A percentile compares a stretch with the other conserved stretches of the same genome.
phyloP scores from a whole-genome alignment of 1,140 invertebrate species.

The Drosophila yakuba region DNA sequence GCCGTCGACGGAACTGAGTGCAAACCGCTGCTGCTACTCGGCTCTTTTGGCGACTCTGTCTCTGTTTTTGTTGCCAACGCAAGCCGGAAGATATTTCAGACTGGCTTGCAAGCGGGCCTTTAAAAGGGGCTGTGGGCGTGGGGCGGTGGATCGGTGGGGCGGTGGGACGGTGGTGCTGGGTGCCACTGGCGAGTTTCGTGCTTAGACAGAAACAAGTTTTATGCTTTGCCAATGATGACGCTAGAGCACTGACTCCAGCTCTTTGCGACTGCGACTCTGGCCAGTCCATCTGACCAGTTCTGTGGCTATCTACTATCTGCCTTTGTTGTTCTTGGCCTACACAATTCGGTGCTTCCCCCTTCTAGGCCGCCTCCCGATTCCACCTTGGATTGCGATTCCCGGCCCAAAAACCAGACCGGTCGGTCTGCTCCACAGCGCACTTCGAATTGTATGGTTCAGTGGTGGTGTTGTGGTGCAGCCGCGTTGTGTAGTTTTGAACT shows the following conservation, averaged over 20 bases:
- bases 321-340: constrained; percentile 49
- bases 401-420: constrained; percentile 30
- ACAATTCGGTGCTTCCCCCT: constrained; percentile 13
- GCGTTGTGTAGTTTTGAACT: constrained; percentile 57
- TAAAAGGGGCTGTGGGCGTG: not conserved
- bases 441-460: constrained; percentile 20
- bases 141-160: not conserved
- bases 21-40: constrained; percentile 19
- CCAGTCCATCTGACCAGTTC: constrained; percentile 41
- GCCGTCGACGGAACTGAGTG: constrained; percentile 56
- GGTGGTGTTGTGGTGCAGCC: constrained; percentile 36
- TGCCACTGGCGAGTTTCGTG: constrained; percentile 33
- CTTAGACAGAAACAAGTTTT: constrained; percentile 63
- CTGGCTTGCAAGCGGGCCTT: constrained; percentile 39
- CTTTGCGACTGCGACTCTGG: constrained; percentile 12
- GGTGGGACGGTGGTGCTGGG: not conserved
- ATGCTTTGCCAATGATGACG: constrained; percentile 57
- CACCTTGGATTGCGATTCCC: constrained; percentile 17
- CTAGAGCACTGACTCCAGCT: constrained; percentile 34
- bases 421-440: constrained; percentile 26
- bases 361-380: not conserved
- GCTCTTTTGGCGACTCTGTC: not conserved
- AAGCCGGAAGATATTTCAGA: constrained; percentile 59
- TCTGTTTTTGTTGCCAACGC: constrained; percentile 27
- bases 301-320: constrained; percentile 43